These are phyloP conservation scores for Hydrotaea diabolus DNA, from an alignment of 2,888 invertebrate genomes.

Conservation along the genomic window DNA sequence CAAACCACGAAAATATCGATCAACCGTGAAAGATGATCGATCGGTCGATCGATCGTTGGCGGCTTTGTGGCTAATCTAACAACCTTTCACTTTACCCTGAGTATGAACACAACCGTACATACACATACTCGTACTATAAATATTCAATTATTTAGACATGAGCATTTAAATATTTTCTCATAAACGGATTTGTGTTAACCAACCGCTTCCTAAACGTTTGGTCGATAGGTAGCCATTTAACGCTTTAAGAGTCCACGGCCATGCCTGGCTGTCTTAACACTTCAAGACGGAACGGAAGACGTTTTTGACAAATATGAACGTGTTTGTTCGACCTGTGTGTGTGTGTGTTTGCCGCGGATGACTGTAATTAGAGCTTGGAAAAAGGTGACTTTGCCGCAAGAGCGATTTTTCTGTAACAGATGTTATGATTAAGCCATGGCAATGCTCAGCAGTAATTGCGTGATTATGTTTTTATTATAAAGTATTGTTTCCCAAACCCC, in stretches of 20 bases:
- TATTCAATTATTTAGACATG: background rate
- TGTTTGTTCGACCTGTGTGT: background rate
- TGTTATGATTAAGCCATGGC: background rate
- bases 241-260: background rate
- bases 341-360: background rate
- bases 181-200: background rate
- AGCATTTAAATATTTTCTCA: background rate
- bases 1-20: conserved; percentile 11
- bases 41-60: background rate
- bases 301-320: background rate
- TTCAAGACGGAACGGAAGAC: too few species aligned
- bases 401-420: background rate
- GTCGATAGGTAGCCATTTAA: background rate
- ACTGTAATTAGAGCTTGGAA: background rate
- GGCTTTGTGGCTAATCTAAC: background rate
- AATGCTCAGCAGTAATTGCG: background rate
- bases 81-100: conserved; percentile 54
- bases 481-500: background rate
- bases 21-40: background rate
- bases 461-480: background rate
- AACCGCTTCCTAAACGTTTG: conserved; percentile 6
- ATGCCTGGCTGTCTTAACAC: background rate
- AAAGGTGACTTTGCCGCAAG: background rate
- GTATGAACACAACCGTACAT: background rate
- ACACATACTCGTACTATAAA: background rate